Conservation (phyloP, 2,113 vertebrate species). For the Glareola pratincola region DNA sequence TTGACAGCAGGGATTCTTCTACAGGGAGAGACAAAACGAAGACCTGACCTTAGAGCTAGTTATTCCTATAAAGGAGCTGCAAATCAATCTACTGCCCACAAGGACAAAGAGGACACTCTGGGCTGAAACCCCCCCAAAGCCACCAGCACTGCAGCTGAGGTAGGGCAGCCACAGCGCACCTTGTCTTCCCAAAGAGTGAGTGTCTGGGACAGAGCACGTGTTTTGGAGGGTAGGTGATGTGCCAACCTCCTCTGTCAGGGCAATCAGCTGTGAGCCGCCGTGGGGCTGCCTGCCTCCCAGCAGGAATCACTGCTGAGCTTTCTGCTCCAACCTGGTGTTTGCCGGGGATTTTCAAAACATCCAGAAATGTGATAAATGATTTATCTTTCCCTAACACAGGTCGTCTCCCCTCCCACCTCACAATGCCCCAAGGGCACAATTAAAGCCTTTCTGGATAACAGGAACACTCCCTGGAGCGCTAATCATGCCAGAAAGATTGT, state of each 20-base stretch:
- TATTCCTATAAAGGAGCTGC: neutral
- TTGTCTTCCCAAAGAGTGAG: neutral
- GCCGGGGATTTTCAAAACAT: neutral
- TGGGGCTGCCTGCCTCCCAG: neutral
- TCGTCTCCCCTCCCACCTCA: neutral
- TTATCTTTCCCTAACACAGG: slow-evolving; percentile 1
- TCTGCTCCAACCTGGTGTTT: neutral
- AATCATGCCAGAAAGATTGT: neutral
- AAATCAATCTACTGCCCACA: neutral
- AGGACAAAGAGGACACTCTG: neutral
- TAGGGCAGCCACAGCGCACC: neutral
- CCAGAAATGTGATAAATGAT: slow-evolving; percentile 22
- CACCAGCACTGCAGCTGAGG: neutral
- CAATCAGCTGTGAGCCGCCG: neutral
- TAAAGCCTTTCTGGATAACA: slow-evolving; percentile 22
- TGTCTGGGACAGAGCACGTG: neutral
- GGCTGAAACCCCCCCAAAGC: neutral
- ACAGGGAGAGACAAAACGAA: neutral
- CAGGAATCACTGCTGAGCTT: neutral
- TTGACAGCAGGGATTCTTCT: neutral
- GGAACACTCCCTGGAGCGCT: slow-evolving; percentile 19
- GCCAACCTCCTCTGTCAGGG: neutral
- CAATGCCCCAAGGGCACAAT: slow-evolving; percentile 15
- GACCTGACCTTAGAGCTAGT: neutral
- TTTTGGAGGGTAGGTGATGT: neutral